phyloP scores from a whole-genome alignment of 2,797 vertebrate species.

The Ibycter americanus region DNA sequence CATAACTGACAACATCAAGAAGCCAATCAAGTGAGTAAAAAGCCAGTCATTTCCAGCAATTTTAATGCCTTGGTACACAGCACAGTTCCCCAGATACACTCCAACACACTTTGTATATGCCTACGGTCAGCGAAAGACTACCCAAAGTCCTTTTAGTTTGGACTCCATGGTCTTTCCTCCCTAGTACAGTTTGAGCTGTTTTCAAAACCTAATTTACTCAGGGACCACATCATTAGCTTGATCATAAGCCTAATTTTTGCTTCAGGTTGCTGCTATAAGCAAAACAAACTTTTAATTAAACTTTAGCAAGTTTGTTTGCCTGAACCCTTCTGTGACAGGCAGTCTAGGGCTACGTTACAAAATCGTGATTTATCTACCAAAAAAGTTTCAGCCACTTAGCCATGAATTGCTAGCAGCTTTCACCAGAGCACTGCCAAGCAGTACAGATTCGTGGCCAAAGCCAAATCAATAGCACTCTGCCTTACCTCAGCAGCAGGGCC shows the following conservation, averaged over 20 bases:
- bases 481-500: neutral
- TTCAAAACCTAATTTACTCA: neutral
- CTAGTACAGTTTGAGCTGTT: neutral
- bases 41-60: neutral
- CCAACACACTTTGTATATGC: rapidly evolving
- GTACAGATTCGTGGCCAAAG: neutral
- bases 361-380: neutral
- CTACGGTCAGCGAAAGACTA: neutral
- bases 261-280: neutral
- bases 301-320: neutral
- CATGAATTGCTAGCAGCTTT: neutral
- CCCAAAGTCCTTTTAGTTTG: neutral
- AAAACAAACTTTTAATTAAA: neutral
- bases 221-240: neutral
- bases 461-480: rapidly evolving
- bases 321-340: neutral
- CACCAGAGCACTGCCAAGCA: neutral
- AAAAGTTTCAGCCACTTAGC: neutral
- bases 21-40: neutral
- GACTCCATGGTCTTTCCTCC: neutral
- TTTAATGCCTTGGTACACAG: too few relatives aligned
- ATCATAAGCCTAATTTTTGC: neutral
- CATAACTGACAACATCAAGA: neutral
- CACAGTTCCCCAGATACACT: neutral
- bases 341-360: neutral